A percentile compares a stretch with the other conserved stretches of the same genome.
phyloP scores from a whole-genome alignment of 2,888 invertebrate genomes.

The Sarcophaga carnaria region DNA sequence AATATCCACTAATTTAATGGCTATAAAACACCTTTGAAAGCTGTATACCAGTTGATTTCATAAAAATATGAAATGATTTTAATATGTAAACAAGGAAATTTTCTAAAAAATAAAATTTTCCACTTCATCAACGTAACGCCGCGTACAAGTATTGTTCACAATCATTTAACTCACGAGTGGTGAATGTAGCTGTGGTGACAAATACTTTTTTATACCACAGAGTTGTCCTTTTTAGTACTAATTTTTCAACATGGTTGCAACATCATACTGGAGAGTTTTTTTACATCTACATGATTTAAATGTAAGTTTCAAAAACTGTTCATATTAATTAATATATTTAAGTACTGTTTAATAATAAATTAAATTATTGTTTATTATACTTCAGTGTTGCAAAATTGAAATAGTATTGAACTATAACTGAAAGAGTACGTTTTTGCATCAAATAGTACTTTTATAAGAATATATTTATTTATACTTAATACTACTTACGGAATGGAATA shows the following conservation, averaged over 20 bases:
- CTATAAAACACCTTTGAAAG: constrained; percentile 5
- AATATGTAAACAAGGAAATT: constrained; percentile 70
- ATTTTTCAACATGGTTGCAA: constrained; percentile 16
- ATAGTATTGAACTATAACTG: no score
- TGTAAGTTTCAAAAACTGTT: no score
- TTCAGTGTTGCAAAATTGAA: no score
- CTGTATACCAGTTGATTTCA: constrained; percentile 28
- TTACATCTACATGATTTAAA: no score
- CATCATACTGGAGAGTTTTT: neutral
- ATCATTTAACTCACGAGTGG: constrained; percentile 43
- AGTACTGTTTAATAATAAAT: no score
- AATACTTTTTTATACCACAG: neutral
- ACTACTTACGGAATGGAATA: no score
- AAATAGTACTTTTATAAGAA: no score
- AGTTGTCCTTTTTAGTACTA: constrained; percentile 21
- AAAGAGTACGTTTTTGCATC: no score
- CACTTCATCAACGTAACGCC: constrained; percentile 72
- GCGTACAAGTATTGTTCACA: constrained; percentile 67
- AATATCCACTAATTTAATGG: neutral
- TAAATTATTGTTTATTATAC: no score
- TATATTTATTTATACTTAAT: no score
- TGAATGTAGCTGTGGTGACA: constrained; percentile 58
- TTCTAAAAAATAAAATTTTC: constrained; percentile 69
- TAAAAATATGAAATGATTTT: constrained; percentile 51
- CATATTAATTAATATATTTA: no score